These are phyloP conservation scores for Desmodus rotundus DNA, from an alignment of 2,113 vertebrate genomes.

Conservation along the genomic window DNA sequence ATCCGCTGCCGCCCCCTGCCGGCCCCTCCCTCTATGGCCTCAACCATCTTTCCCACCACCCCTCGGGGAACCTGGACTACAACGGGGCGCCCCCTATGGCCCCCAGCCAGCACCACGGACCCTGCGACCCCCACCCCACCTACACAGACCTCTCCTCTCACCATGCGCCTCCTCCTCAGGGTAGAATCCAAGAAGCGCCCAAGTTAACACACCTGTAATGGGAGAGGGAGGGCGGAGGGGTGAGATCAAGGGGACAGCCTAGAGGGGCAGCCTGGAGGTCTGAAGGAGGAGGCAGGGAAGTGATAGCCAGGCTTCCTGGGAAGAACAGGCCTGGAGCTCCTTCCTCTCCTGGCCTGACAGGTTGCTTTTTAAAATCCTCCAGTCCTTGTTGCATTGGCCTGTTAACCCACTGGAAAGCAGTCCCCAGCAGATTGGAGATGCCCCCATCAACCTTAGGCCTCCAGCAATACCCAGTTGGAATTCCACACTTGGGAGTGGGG, in stretches of 20 bases:
- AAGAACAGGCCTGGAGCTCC: not conserved
- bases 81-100: constrained; percentile 89
- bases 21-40: constrained; percentile 95
- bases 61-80: constrained; percentile 95
- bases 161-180: constrained; percentile 94
- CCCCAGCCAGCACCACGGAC: constrained; percentile 91
- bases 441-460: constrained; percentile 14
- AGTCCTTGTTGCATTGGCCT: constrained; percentile 11
- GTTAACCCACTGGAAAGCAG: constrained; percentile 30
- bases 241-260: not conserved
- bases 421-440: not conserved
- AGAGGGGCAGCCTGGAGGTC: not conserved
- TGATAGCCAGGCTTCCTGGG: not conserved
- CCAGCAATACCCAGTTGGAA: constrained; percentile 45
- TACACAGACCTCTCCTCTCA: constrained; percentile 97
- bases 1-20: constrained; percentile 89
- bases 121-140: constrained; percentile 91
- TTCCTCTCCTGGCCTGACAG: not conserved
- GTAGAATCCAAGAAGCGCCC: constrained; percentile 99
- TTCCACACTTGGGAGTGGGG: not conserved
- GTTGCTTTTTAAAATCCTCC: not conserved
- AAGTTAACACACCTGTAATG: constrained; percentile 99
- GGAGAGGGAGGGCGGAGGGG: constrained; percentile 16
- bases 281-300: not conserved
- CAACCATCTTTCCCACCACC: constrained; percentile 94